These are phyloP conservation scores for Apistogramma diplotaenia DNA, from an alignment of 2,113 vertebrate genomes.

Conservation along the genomic window DNA sequence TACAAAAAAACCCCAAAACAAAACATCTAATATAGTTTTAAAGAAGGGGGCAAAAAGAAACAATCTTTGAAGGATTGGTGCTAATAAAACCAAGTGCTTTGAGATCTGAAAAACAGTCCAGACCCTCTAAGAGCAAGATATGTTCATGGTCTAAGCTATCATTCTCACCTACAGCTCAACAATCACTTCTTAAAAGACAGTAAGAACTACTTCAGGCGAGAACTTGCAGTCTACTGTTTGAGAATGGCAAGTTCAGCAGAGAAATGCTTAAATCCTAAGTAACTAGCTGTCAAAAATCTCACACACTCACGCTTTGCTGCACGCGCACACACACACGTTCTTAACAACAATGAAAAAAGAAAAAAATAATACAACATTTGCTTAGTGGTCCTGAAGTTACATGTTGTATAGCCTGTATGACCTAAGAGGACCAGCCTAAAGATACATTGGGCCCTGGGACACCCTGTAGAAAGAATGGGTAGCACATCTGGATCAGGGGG, in stretches of 20 bases:
- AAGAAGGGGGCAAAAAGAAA: conserved; percentile 5
- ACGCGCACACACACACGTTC: background rate
- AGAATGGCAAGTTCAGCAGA: conserved; percentile 43
- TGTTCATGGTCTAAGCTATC: conserved; percentile 53
- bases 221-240: conserved; percentile 35
- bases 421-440: conserved; percentile 74
- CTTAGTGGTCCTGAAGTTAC: conserved; percentile 73
- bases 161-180: conserved; percentile 51
- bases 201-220: conserved; percentile 45
- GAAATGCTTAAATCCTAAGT: conserved; percentile 64
- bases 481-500: conserved; percentile 64
- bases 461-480: conserved; percentile 57
- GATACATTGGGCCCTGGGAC: conserved; percentile 62
- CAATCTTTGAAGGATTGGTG: conserved; percentile 42
- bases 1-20: conserved; percentile 8
- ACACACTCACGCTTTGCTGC: conserved; percentile 29
- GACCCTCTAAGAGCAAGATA: conserved; percentile 67
- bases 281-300: conserved; percentile 55
- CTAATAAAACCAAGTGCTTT: conserved; percentile 64
- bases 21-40: conserved; percentile 51
- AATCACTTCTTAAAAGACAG: conserved; percentile 50
- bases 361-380: conserved; percentile 51
- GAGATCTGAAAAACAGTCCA: conserved; percentile 56
- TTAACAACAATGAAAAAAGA: background rate
- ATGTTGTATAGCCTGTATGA: conserved; percentile 63